Evolutionary conservation across 2,113 vertebrate genomes (phyloP).

Genomic region (Stomatorhinus ivindoensis): DNA sequence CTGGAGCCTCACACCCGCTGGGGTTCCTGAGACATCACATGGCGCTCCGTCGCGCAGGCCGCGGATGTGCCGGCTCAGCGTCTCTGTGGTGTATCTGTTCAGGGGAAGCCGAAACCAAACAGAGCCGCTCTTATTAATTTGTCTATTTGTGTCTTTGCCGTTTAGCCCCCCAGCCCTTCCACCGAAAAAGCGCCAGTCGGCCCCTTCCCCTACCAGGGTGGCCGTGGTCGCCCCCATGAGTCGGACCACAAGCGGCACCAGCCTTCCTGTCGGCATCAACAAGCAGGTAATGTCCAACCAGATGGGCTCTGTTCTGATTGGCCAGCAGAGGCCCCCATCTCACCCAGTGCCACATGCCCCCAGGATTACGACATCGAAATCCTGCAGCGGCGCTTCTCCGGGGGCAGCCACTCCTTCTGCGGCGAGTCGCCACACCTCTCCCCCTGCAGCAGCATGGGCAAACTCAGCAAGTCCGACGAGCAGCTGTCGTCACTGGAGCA

Average conservation of each 20-base stretch:
- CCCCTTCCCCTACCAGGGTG: slow-evolving; percentile 84
- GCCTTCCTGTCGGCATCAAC: slow-evolving; percentile 80
- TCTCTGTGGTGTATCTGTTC: too few species aligned
- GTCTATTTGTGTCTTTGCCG: neutral
- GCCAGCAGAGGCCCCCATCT: neutral
- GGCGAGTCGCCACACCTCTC: slow-evolving; percentile 91
- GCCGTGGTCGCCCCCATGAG: slow-evolving; percentile 95
- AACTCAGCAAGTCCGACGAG: slow-evolving; percentile 94
- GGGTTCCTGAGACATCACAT: neutral
- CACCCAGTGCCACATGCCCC: neutral
- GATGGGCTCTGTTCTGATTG: neutral
- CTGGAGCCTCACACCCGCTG: neutral
- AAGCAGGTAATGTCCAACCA: slow-evolving; percentile 68
- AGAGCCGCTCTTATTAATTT: neutral
- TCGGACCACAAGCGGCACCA: slow-evolving; percentile 78
- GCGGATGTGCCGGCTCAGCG: neutral
- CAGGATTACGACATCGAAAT: slow-evolving; percentile 87
- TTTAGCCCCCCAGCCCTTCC: slow-evolving; percentile 83
- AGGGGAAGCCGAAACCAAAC: neutral
- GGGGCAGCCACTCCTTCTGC: slow-evolving; percentile 88
- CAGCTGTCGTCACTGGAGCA: slow-evolving; percentile 91
- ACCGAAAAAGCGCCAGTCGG: slow-evolving; percentile 90
- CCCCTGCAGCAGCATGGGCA: slow-evolving; percentile 88
- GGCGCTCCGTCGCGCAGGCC: neutral
- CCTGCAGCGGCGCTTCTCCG: slow-evolving; percentile 86